phyloP scores from a whole-genome alignment of 2,888 invertebrate genomes.

The Corythucha ciliata region DNA sequence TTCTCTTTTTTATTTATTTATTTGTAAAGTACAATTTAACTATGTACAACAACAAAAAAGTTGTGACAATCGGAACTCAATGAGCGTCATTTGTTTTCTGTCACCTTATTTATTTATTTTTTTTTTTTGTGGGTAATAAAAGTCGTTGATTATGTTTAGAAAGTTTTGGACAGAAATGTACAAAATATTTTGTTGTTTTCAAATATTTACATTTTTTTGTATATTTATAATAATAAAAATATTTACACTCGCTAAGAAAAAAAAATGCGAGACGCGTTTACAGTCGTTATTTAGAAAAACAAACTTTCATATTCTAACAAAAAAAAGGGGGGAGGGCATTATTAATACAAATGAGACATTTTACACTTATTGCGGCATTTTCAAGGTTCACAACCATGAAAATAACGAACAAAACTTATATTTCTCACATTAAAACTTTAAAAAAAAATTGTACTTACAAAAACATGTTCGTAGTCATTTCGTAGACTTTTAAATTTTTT shows the following conservation, averaged over 20 bases:
- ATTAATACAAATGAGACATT: neutral
- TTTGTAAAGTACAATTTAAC: neutral
- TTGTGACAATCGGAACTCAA: neutral
- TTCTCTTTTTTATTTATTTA: neutral
- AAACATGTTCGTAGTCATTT: too few relatives aligned
- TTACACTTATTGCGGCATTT: neutral
- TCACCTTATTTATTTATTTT: constrained; percentile 29
- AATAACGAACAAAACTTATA: too few relatives aligned
- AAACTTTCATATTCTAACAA: too few relatives aligned
- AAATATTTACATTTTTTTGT: neutral
- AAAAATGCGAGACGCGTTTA: too few relatives aligned
- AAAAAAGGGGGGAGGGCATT: neutral
- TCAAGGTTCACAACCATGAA: constrained; percentile 14
- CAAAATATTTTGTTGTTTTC: constrained; percentile 26
- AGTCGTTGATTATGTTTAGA: constrained; percentile 31
- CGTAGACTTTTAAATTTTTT: too few relatives aligned
- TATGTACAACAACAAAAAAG: constrained; percentile 5
- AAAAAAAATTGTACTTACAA: too few relatives aligned
- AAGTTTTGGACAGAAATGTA: constrained; percentile 32
- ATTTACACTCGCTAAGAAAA: too few relatives aligned
- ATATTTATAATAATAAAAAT: neutral
- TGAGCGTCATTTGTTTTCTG: constrained; percentile 14
- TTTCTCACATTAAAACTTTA: too few relatives aligned
- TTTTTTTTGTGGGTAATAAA: too few relatives aligned
- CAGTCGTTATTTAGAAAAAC: too few relatives aligned